Percentiles rank a stretch among this genome's conserved stretches.
Evolutionary conservation across 1,140 invertebrate genomes (phyloP).

Genomic region (Drosophila ficusphila): DNA sequence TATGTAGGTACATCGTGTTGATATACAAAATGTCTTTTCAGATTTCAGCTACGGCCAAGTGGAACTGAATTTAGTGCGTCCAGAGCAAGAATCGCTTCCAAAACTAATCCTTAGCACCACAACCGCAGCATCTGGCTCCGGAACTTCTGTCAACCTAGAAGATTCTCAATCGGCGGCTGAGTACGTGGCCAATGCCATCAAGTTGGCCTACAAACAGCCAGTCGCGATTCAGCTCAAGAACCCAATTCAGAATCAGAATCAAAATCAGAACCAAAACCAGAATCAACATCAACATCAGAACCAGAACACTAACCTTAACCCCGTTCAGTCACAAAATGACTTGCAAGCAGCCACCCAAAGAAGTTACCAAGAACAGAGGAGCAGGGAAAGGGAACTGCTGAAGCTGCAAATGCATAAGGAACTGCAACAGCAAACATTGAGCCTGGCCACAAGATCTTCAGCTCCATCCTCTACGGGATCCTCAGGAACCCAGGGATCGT

Average conservation of each 20-base stretch:
- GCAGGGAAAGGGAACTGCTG: slow-evolving; percentile 35
- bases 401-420: slow-evolving; percentile 49
- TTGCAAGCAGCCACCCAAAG: slow-evolving; percentile 15
- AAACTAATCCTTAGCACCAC: slow-evolving; percentile 55
- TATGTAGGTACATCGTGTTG: too few relatives aligned
- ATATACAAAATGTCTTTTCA: too few relatives aligned
- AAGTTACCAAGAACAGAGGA: slow-evolving; percentile 25
- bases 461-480: slow-evolving; percentile 25
- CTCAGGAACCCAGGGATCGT: not conserved
- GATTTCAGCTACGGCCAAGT: slow-evolving; percentile 69
- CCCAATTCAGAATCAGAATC: not conserved
- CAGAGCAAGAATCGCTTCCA: slow-evolving; percentile 55
- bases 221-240: slow-evolving; percentile 25
- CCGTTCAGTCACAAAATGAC: slow-evolving; percentile 5
- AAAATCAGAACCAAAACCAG: not conserved
- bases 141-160: slow-evolving; percentile 42
- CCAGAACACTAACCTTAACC: not conserved
- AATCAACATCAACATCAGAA: not conserved
- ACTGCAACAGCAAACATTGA: slow-evolving; percentile 41
- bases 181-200: slow-evolving; percentile 79
- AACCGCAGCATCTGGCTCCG: slow-evolving; percentile 23
- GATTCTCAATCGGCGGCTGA: slow-evolving; percentile 77
- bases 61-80: slow-evolving; percentile 71
- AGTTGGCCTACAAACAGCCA: slow-evolving; percentile 74
- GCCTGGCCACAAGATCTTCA: slow-evolving; percentile 35